Percentiles rank a stretch among this genome's conserved stretches.
phyloP scores from a whole-genome alignment of 2,888 invertebrate genomes.

The Pristionchus entomophagus region DNA sequence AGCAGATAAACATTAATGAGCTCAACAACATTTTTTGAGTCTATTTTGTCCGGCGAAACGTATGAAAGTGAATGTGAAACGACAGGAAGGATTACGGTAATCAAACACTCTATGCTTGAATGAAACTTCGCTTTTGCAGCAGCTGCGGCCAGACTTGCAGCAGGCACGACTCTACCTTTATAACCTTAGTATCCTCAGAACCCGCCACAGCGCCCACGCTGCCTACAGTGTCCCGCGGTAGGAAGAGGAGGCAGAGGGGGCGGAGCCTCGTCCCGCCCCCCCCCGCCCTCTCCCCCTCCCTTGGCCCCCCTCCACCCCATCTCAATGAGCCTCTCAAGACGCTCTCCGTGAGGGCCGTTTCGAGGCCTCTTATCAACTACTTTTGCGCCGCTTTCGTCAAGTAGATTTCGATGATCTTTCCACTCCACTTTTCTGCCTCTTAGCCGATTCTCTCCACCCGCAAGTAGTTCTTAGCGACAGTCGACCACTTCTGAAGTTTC shows the following conservation, averaged over 20 bases:
- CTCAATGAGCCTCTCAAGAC: constrained; percentile 22
- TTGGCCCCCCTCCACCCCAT: background rate
- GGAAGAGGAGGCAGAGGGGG: background rate
- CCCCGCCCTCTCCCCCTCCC: background rate
- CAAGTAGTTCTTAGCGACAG: constrained; percentile 33
- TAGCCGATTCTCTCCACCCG: constrained; percentile 9
- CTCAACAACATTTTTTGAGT: too few relatives aligned
- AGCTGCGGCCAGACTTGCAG: background rate
- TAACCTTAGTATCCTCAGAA: background rate
- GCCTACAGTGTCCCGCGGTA: constrained; percentile 15
- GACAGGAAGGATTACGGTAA: background rate
- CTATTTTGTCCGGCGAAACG: too few relatives aligned
- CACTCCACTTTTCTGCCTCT: background rate
- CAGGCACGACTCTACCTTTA: background rate
- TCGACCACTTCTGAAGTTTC: constrained; percentile 21
- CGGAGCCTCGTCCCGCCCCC: background rate
- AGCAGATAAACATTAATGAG: background rate
- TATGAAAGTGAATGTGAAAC: background rate
- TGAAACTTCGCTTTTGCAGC: background rate
- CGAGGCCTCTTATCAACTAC: constrained; percentile 41
- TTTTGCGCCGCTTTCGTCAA: constrained; percentile 38
- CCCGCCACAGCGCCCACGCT: background rate
- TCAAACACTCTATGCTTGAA: background rate
- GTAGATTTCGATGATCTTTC: constrained; percentile 37
- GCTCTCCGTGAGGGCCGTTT: constrained; percentile 17